Percentiles rank a stretch among this genome's conserved stretches.
Evolutionary conservation across 2,888 invertebrate species (phyloP).

Genomic region (Disparrhopalites patrizii): DNA sequence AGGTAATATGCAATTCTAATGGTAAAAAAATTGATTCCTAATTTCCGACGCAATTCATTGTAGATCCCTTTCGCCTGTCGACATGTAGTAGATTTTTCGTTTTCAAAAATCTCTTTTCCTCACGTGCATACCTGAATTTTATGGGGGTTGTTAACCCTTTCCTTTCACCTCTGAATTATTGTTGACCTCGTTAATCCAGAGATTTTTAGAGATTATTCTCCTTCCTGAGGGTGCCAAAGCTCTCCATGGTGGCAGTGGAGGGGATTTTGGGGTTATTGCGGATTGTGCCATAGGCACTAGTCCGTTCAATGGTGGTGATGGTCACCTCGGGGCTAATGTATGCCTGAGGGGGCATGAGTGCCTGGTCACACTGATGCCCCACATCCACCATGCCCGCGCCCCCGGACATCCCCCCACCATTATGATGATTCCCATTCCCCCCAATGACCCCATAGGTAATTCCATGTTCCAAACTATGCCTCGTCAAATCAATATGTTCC

Average conservation of each 20-base stretch:
- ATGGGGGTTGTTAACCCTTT: too few relatives aligned
- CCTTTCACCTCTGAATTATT: too few relatives aligned
- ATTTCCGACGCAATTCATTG: too few relatives aligned
- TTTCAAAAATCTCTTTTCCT: too few relatives aligned
- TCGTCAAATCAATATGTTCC: conserved; percentile 35
- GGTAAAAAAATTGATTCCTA: too few relatives aligned
- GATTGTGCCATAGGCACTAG: conserved; percentile 39
- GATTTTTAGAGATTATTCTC: conserved; percentile 46
- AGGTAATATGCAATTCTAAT: too few relatives aligned
- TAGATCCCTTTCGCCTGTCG: too few relatives aligned
- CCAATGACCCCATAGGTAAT: conserved; percentile 1
- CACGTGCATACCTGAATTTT: too few relatives aligned
- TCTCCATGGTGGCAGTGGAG: conserved; percentile 43
- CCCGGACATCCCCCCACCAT: too few relatives aligned
- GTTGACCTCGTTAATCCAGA: too few relatives aligned
- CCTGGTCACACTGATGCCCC: conserved; percentile 5
- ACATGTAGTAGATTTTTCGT: too few relatives aligned
- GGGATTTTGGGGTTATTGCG: conserved; percentile 37
- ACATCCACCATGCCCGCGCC: too few relatives aligned
- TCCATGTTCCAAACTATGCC: conserved; percentile 22
- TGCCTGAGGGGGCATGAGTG: conserved; percentile 39
- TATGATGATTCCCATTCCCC: conserved; percentile 3
- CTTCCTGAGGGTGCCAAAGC: conserved; percentile 45
- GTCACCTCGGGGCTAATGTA: conserved; percentile 47
- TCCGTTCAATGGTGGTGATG: conserved; percentile 45